These are phyloP conservation scores for Chelon labrosus DNA, from an alignment of 2,797 vertebrate genomes.

Conservation along the genomic window DNA sequence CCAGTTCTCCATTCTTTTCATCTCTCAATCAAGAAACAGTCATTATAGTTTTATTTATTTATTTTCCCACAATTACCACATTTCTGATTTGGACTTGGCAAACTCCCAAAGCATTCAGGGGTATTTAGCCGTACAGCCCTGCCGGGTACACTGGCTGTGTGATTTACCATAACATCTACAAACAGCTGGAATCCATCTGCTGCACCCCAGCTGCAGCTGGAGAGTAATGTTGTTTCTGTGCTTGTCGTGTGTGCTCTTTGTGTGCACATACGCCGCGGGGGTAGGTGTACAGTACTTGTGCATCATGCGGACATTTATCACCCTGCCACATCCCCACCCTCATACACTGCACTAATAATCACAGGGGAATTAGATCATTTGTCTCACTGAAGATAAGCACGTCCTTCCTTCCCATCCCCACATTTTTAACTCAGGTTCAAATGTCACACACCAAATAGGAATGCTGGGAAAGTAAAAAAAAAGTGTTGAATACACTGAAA, in stretches of 20 bases:
- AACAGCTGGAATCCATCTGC: constrained; percentile 65
- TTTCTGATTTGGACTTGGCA: constrained; percentile 39
- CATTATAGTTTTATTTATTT: constrained; percentile 12
- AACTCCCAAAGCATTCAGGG: constrained; percentile 57
- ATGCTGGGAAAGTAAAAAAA: constrained; percentile 11
- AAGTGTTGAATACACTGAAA: constrained; percentile 29
- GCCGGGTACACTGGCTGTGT: constrained; percentile 22
- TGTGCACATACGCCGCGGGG: background rate
- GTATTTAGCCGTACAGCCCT: constrained; percentile 30
- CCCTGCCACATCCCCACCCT: constrained; percentile 36
- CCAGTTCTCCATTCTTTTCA: constrained; percentile 13
- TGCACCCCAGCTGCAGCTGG: constrained; percentile 35
- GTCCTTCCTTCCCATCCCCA: background rate
- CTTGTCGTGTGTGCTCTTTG: background rate
- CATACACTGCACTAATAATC: constrained; percentile 23
- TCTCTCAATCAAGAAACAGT: constrained; percentile 20
- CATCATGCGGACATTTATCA: constrained; percentile 41
- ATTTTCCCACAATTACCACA: constrained; percentile 65
- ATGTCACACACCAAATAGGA: constrained; percentile 4
- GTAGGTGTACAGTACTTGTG: constrained; percentile 4
- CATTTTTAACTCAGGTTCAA: constrained; percentile 2
- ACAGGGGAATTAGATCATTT: constrained; percentile 33
- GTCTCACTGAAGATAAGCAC: constrained; percentile 32
- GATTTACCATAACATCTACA: constrained; percentile 27
- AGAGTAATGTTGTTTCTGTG: constrained; percentile 13